phyloP scores from a whole-genome alignment of 1,140 invertebrate genomes.

The Sycophila sp. region DNA sequence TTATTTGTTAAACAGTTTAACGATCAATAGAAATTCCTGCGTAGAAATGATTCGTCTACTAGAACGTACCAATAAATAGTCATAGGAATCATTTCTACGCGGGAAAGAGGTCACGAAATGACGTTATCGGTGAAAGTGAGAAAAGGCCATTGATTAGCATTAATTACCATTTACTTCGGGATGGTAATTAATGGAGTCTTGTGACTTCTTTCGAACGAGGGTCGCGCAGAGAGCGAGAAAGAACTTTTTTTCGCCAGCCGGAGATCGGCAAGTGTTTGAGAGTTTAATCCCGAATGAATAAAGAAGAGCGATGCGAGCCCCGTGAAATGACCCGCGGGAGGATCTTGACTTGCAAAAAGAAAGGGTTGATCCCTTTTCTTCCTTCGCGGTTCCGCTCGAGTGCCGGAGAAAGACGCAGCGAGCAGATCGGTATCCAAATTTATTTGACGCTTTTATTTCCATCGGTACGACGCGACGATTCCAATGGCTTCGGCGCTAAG shows the following conservation, averaged over 20 bases:
- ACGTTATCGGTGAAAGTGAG: conserved; percentile 28
- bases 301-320: conserved; percentile 19
- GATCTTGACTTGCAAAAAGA: conserved; percentile 35
- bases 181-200: conserved; percentile 37
- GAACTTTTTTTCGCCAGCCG: conserved; percentile 23
- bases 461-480: conserved; percentile 51
- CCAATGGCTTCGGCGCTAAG: conserved; percentile 47
- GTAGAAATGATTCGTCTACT: too few relatives aligned
- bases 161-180: conserved; percentile 36
- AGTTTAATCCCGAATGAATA: conserved; percentile 41
- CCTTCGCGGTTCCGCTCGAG: background rate
- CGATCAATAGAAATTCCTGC: too few relatives aligned
- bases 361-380: conserved; percentile 34
- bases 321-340: conserved; percentile 29
- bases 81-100: too few relatives aligned
- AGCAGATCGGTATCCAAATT: conserved; percentile 64
- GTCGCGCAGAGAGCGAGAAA: background rate
- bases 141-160: conserved; percentile 39
- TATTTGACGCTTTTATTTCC: conserved; percentile 63
- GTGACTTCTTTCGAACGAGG: conserved; percentile 28
- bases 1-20: too few relatives aligned
- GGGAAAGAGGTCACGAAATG: background rate
- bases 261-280: conserved; percentile 38
- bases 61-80: too few relatives aligned
- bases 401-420: conserved; percentile 2